A percentile compares a stretch with the other conserved stretches of the same genome.
Conservation (phyloP, 2,888 invertebrate genomes). For the Tuta absoluta region DNA sequence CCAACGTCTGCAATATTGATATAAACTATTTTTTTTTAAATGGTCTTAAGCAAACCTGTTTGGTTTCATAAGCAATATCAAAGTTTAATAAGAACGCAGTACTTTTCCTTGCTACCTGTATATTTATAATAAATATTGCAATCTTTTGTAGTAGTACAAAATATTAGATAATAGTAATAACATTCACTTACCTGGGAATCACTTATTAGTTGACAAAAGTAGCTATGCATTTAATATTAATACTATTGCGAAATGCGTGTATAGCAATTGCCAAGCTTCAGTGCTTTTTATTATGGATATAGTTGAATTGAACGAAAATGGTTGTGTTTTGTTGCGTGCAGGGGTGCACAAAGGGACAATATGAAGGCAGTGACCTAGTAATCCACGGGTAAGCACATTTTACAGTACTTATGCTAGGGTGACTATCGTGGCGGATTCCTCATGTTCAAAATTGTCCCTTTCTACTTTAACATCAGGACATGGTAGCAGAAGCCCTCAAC, state of each 20-base stretch:
- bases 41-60: neutral
- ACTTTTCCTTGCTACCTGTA: neutral
- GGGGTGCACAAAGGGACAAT: slow-evolving; percentile 20
- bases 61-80: neutral
- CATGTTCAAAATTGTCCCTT: slow-evolving; percentile 13
- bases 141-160: slow-evolving; percentile 9
- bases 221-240: slow-evolving; percentile 10
- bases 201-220: slow-evolving; percentile 9
- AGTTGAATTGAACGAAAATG: slow-evolving; percentile 13
- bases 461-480: slow-evolving; percentile 9
- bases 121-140: slow-evolving; percentile 8
- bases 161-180: slow-evolving; percentile 5
- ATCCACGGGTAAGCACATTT: slow-evolving; percentile 17
- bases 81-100: neutral
- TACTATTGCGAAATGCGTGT: slow-evolving; percentile 12
- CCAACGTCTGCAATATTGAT: too few species aligned
- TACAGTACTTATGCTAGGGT: slow-evolving; percentile 17
- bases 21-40: neutral
- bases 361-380: slow-evolving; percentile 19
- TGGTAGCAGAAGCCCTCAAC: slow-evolving; percentile 10
- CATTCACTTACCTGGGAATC: neutral
- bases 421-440: slow-evolving; percentile 11
- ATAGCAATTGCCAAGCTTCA: neutral
- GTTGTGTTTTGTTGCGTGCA: slow-evolving; percentile 17
- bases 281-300: slow-evolving; percentile 3